Conservation (phyloP, 1,140 invertebrate genomes). For the Drosophila asahinai region DNA sequence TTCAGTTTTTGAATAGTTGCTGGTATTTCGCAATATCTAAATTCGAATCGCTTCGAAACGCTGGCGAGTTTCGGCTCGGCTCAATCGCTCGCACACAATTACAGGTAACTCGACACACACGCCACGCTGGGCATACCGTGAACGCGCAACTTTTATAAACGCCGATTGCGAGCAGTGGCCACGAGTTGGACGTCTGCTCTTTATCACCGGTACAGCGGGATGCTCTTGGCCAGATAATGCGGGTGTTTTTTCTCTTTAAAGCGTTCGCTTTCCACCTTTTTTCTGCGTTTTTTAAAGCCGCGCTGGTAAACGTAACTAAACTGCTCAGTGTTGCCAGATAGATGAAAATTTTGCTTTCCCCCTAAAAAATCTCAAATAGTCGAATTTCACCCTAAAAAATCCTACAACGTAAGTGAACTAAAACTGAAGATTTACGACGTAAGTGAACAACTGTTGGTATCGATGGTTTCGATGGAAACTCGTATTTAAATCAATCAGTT, state of each 20-base stretch:
- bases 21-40: constrained; percentile 61
- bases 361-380: too few species aligned
- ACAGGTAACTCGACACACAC: constrained; percentile 75
- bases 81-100: constrained; percentile 58
- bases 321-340: constrained; percentile 29
- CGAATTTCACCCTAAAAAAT: too few species aligned
- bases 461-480: too few species aligned
- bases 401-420: too few species aligned
- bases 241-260: constrained; percentile 34
- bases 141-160: constrained; percentile 75
- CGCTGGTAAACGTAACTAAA: constrained; percentile 71
- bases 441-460: too few species aligned
- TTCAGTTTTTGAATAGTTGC: constrained; percentile 1
- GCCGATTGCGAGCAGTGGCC: constrained; percentile 40
- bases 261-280: constrained; percentile 44
- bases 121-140: constrained; percentile 75
- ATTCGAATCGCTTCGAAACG: constrained; percentile 50
- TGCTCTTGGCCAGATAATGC: constrained; percentile 33
- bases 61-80: constrained; percentile 56
- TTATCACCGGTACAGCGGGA: constrained; percentile 14
- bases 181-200: constrained; percentile 9
- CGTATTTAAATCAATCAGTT: too few species aligned
- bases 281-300: constrained; percentile 33
- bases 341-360: too few species aligned
- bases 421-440: too few species aligned